These are phyloP conservation scores for Acromyrmex heyeri DNA, from an alignment of 1,140 invertebrate species.

Conservation along the genomic window DNA sequence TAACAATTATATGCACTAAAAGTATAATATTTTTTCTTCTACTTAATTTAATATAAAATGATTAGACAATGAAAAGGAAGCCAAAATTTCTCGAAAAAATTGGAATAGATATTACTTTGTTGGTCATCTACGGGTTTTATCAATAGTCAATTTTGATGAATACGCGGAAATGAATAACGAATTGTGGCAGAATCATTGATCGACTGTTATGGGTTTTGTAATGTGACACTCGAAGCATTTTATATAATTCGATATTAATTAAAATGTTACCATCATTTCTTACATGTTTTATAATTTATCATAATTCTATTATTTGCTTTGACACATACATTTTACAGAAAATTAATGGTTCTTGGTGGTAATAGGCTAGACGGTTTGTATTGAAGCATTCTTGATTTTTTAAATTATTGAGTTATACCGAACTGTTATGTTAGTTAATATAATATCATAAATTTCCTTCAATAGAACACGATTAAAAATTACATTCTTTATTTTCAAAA, in stretches of 20 bases:
- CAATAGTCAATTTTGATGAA: slow-evolving; percentile 69
- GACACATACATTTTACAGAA: background rate
- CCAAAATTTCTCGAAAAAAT: background rate
- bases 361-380: slow-evolving; percentile 11
- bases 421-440: background rate
- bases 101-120: slow-evolving; percentile 22
- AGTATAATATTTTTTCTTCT: background rate
- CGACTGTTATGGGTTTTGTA: slow-evolving; percentile 64
- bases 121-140: slow-evolving; percentile 36
- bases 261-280: slow-evolving; percentile 73
- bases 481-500: slow-evolving; percentile 9
- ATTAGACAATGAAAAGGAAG: background rate
- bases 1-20: background rate
- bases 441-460: background rate
- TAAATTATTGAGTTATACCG: slow-evolving; percentile 39
- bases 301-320: slow-evolving; percentile 50
- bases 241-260: slow-evolving; percentile 72
- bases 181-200: slow-evolving; percentile 72
- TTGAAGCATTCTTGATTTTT: slow-evolving; percentile 27
- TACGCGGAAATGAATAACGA: slow-evolving; percentile 71
- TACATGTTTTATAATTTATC: slow-evolving; percentile 68
- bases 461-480: background rate
- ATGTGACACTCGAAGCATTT: slow-evolving; percentile 71
- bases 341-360: slow-evolving; percentile 40
- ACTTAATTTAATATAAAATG: background rate